Conservation (phyloP, 37 sponge, comb jelly and placozoan genomes). For the Axinella damicornis region DNA sequence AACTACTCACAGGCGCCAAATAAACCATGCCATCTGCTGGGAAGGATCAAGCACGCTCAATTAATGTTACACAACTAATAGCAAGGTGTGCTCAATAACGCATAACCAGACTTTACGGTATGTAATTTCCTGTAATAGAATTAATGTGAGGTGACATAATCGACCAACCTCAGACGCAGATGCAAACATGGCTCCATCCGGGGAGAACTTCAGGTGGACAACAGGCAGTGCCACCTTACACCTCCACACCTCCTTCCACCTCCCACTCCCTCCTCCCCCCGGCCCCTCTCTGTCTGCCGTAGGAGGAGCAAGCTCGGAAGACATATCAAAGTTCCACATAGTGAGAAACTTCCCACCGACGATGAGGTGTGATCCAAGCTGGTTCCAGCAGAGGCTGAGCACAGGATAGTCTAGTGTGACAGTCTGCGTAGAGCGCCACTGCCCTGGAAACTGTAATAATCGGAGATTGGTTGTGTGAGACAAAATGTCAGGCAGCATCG, state of each 20-base stretch:
- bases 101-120: no score
- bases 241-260: slow-evolving; percentile 63
- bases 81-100: no score
- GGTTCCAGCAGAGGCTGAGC: slow-evolving; percentile 59
- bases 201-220: slow-evolving; percentile 66
- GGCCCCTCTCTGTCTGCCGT: background rate
- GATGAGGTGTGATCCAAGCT: slow-evolving; percentile 49
- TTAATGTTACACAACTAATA: no score
- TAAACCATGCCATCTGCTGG: no score
- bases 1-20: no score
- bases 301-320: background rate
- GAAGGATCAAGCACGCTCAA: no score
- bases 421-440: slow-evolving; percentile 48
- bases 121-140: no score
- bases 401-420: slow-evolving; percentile 20
- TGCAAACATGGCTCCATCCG: slow-evolving; percentile 82
- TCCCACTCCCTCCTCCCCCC: background rate
- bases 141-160: no score
- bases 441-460: background rate
- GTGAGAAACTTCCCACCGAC: slow-evolving; percentile 59
- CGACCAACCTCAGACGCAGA: slow-evolving; percentile 68
- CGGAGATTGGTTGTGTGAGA: no score
- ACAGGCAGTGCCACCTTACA: slow-evolving; percentile 51
- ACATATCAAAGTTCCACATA: slow-evolving; percentile 41
- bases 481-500: no score